Percentiles rank a stretch among this genome's conserved stretches.
These are phyloP conservation scores for Dryobotodes eremita DNA, from an alignment of 2,888 invertebrate species.

Conservation along the genomic window DNA sequence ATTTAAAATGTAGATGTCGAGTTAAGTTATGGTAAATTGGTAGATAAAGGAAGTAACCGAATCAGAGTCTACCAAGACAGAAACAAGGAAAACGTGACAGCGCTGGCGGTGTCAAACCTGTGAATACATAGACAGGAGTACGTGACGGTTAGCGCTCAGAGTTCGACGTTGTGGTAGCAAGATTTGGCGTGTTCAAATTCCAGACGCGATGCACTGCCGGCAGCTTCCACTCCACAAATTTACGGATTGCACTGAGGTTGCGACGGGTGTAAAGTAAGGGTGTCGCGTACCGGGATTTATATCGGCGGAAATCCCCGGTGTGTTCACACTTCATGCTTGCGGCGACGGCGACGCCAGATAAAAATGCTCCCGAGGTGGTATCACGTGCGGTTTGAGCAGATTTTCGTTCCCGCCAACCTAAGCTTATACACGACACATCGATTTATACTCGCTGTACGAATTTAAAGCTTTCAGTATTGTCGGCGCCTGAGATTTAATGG, in stretches of 20 bases:
- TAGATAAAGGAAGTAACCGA: slow-evolving; percentile 50
- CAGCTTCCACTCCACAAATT: slow-evolving; percentile 84
- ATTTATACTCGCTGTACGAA: slow-evolving; percentile 68
- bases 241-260: slow-evolving; percentile 80
- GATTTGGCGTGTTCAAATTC: slow-evolving; percentile 83
- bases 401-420: slow-evolving; percentile 73
- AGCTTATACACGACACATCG: slow-evolving; percentile 73
- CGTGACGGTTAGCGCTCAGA: slow-evolving; percentile 63
- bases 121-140: slow-evolving; percentile 64
- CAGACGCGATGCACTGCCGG: slow-evolving; percentile 79
- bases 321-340: slow-evolving; percentile 84
- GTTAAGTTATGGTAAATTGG: slow-evolving; percentile 44
- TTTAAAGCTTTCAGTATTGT: slow-evolving; percentile 62
- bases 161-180: slow-evolving; percentile 68
- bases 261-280: slow-evolving; percentile 82
- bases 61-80: slow-evolving; percentile 50
- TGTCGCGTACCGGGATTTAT: slow-evolving; percentile 87
- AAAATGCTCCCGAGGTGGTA: slow-evolving; percentile 78
- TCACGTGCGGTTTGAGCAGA: slow-evolving; percentile 78
- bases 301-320: slow-evolving; percentile 85
- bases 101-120: slow-evolving; percentile 66
- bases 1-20: slow-evolving; percentile 42
- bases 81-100: slow-evolving; percentile 66
- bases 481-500: slow-evolving; percentile 36
- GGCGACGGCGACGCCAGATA: slow-evolving; percentile 76